phyloP scores from a whole-genome alignment of 2,797 vertebrate species.

The Hypotaenidia philippensis region DNA sequence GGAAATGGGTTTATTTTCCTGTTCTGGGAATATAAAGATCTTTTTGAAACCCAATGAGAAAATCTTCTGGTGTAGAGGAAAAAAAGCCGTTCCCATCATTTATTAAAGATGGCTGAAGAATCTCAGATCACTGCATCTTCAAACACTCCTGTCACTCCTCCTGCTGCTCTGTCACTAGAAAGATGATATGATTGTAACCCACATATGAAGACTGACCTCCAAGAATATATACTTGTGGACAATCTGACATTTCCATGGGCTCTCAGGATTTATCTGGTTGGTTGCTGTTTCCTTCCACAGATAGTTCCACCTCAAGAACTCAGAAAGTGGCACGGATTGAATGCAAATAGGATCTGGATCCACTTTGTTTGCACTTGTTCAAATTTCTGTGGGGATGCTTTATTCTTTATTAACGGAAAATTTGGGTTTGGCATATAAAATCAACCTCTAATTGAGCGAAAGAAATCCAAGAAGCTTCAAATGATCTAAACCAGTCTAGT shows the following conservation, averaged over 20 bases:
- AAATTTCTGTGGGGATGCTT: background rate
- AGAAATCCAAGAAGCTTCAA: constrained; percentile 23
- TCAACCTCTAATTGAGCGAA: constrained; percentile 12
- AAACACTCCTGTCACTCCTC: background rate
- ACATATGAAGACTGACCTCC: background rate
- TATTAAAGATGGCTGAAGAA: constrained; percentile 36
- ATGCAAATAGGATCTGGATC: background rate
- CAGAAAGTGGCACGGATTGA: accelerated
- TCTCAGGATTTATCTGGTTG: background rate
- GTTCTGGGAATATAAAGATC: constrained; percentile 3
- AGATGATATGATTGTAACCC: background rate
- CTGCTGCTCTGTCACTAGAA: background rate
- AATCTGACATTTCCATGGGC: background rate
- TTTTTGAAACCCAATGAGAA: background rate
- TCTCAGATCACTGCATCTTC: background rate
- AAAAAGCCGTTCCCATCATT: background rate
- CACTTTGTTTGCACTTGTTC: background rate
- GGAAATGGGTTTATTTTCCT: constrained; percentile 33
- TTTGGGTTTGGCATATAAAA: constrained; percentile 14
- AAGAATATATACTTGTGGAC: background rate
- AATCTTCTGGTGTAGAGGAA: background rate
- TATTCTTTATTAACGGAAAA: constrained; percentile 21
- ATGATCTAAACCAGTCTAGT: background rate
- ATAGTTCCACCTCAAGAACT: background rate
- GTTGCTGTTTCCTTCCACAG: background rate